Evolutionary conservation across 1,140 invertebrate genomes (phyloP), one percentile per base, ranked within the genome.

Genomic region (Lepidurus packardi): DNA sequence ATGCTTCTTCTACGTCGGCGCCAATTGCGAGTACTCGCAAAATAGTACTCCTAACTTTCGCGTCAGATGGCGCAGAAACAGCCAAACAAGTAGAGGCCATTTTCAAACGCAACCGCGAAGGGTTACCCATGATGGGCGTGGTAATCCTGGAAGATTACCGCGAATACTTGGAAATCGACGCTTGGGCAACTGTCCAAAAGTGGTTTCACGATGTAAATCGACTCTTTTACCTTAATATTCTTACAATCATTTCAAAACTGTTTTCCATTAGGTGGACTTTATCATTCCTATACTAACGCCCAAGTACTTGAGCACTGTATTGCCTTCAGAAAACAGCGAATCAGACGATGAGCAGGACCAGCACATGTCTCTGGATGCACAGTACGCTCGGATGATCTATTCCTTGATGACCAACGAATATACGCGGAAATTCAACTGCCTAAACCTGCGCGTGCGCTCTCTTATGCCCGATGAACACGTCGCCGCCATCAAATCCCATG

Each of bases 331-430:
- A n/a, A n/a, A 65, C 21, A 65, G 6, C 8, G 53, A 65, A 3
- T 21, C n/a, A 13, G 16, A 7, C 13, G 53, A 21, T 7, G 3
- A 65, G 1, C 16, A 16, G 5, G 16, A 65, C 53, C 9, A 65
- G 53, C 53, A 7, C 6, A 65, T 1, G 53, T 11, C 53, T 21
- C 21, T 65, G 13, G 53, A 65, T 16, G 8, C 53, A 11, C 53
- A 65, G 13, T 65, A 65, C 53, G 53, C 53, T 7, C 16, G 53
- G 0, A 65, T 8, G n/a, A 16, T 65, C 21, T 65, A 65, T 21
- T 21, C 53, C 21, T 21, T 65, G 16, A 65, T 65, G 53, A 65
- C 53, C 53, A 65, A 65, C 53, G 53, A 65, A 65, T 65, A 65
- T 4, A 65, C 53, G 53, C 53, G 53, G 16, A 65, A 65, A 3